Conservation (phyloP, 2,888 invertebrate species). For the Anoncus sp. region DNA sequence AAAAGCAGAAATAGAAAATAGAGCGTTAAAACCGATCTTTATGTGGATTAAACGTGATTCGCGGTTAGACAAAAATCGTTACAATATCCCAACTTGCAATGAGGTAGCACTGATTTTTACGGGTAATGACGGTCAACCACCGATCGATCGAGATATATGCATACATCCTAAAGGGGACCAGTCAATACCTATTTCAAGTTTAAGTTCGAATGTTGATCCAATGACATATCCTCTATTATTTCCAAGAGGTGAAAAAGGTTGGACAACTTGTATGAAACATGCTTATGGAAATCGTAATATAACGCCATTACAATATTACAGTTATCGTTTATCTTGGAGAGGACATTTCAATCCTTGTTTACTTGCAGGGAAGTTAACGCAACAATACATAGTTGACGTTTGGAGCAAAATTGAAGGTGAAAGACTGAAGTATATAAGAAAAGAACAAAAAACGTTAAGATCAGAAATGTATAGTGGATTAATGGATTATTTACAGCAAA, state of each 20-base stretch:
- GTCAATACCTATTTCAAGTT: slow-evolving; percentile 32
- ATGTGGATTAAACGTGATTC: slow-evolving; percentile 48
- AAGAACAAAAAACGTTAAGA: slow-evolving; percentile 44
- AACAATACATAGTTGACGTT: slow-evolving; percentile 50
- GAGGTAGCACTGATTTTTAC: slow-evolving; percentile 58
- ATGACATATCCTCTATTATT: slow-evolving; percentile 51
- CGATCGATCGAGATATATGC: slow-evolving; percentile 50
- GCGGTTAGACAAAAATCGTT: slow-evolving; percentile 45
- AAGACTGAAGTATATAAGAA: slow-evolving; percentile 47
- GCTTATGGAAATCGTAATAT: slow-evolving; percentile 20
- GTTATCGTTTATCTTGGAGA: slow-evolving; percentile 39
- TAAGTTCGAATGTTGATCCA: slow-evolving; percentile 50
- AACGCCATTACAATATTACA: slow-evolving; percentile 52
- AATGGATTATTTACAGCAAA: slow-evolving; percentile 68
- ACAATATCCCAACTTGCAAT: slow-evolving; percentile 50
- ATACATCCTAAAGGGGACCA: slow-evolving; percentile 43
- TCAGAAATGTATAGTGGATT: slow-evolving; percentile 65
- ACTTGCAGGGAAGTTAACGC: slow-evolving; percentile 23
- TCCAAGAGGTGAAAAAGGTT: slow-evolving; percentile 39
- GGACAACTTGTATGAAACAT: slow-evolving; percentile 43
- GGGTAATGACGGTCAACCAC: slow-evolving; percentile 48
- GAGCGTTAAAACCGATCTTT: slow-evolving; percentile 12
- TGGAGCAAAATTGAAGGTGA: slow-evolving; percentile 43
- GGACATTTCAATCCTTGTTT: slow-evolving; percentile 42
- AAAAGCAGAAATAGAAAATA: slow-evolving; percentile 16